Evolutionary conservation across 2,888 invertebrate species (phyloP).

Genomic region (Sarcophaga carnaria): DNA sequence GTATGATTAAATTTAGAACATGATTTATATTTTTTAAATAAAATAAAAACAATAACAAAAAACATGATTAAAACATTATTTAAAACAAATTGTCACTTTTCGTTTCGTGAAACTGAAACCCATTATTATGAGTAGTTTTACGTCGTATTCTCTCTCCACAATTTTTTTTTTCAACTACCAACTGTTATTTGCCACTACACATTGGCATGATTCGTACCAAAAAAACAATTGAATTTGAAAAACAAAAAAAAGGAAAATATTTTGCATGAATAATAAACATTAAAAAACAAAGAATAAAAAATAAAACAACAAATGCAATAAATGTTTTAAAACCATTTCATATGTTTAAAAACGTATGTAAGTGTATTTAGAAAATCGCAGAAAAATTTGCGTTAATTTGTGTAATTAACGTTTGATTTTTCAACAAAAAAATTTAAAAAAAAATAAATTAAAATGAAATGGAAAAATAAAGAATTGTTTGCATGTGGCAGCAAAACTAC

Average conservation of each 20-base stretch:
- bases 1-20: constrained; percentile 56
- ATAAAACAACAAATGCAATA: constrained; percentile 40
- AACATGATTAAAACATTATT: constrained; percentile 59
- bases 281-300: constrained; percentile 10
- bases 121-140: constrained; percentile 49
- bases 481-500: constrained; percentile 72
- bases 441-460: too few species aligned
- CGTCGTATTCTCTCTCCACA: not conserved
- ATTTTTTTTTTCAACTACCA: not conserved
- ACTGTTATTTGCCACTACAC: constrained; percentile 16
- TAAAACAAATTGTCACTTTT: constrained; percentile 69
- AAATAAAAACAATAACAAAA: constrained; percentile 8
- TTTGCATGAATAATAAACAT: constrained; percentile 63
- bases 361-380: constrained; percentile 38
- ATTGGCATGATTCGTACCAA: constrained; percentile 15
- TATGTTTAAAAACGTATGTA: constrained; percentile 22
- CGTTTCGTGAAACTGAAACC: constrained; percentile 61
- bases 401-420: constrained; percentile 73
- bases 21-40: constrained; percentile 21
- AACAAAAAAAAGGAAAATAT: constrained; percentile 24
- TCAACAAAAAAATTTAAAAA: not conserved
- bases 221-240: not conserved
- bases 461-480: constrained; percentile 65
- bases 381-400: constrained; percentile 71
- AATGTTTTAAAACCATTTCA: constrained; percentile 36